Conservation (phyloP, 2,888 invertebrate species). For the Drosophila siamana region DNA sequence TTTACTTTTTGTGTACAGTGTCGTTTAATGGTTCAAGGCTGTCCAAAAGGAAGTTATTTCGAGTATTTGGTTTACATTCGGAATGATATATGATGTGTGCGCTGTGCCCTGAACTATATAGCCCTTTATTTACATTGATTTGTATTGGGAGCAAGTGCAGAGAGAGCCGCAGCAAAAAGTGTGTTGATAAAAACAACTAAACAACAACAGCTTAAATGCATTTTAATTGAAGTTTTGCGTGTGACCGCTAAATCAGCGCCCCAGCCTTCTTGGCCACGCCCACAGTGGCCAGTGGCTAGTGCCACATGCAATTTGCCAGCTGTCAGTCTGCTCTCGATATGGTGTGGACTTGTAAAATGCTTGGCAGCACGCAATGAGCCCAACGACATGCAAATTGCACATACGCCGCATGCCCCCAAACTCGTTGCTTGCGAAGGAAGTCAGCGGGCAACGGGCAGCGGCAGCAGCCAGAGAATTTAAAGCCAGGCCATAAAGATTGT, state of each 20-base stretch:
- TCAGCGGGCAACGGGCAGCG: slow-evolving; percentile 6
- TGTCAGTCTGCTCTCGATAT: slow-evolving; percentile 57
- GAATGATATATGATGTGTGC: slow-evolving; percentile 10
- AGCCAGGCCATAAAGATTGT: slow-evolving; percentile 64
- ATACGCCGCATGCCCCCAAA: slow-evolving; percentile 34
- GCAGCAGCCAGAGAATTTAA: slow-evolving; percentile 63
- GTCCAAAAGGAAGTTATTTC: neutral
- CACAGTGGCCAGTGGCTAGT: slow-evolving; percentile 20
- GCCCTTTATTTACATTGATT: slow-evolving; percentile 41
- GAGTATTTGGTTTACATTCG: neutral
- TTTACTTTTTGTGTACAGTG: too few species aligned
- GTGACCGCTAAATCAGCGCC: slow-evolving; percentile 57
- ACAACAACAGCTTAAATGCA: slow-evolving; percentile 52
- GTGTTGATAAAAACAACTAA: too few species aligned
- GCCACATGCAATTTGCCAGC: slow-evolving; percentile 57
- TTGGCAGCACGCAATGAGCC: slow-evolving; percentile 37
- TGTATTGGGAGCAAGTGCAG: slow-evolving; percentile 16
- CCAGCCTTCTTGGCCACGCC: slow-evolving; percentile 9
- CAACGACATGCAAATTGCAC: slow-evolving; percentile 61
- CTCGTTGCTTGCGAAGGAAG: slow-evolving; percentile 21
- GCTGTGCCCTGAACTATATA: slow-evolving; percentile 6
- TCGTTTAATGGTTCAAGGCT: neutral
- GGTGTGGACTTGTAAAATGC: slow-evolving; percentile 41
- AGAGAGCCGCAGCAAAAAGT: neutral
- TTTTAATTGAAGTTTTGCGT: slow-evolving; percentile 70